Evolutionary conservation across 1,140 invertebrate genomes (phyloP), one percentile per base, ranked within the genome.

Genomic region (Heliconius hewitsoni): DNA sequence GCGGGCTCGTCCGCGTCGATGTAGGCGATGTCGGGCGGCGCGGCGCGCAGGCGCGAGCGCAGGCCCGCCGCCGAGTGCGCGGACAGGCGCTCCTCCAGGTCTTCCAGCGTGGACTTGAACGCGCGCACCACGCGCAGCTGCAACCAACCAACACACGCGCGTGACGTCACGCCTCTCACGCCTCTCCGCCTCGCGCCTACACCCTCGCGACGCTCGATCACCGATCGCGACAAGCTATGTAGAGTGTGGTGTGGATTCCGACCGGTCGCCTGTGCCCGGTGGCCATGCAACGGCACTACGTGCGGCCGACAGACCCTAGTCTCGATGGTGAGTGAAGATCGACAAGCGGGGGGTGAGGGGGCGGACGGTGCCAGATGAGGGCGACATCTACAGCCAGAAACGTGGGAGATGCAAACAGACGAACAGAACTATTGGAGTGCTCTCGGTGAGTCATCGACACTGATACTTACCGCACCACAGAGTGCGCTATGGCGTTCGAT

Each of bases 51-150:
- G 91, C 98, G 97, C 96, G 97, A 98, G 96, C 98, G 98, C 95
- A 98, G 97, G 95, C 98, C 98, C 96, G 98, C 98, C 96, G 98
- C 97, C 97, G 98, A 98, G 97, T 99, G 98, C 95, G 99, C 97
- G 95, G 98, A 99, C 95, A 98, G 97, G 93, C 98, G 97, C 96
- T 99, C 99, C 96, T 99, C 99, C 96, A 99, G 96, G 96, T 99
- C 99, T 97, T 99, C 99, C 96, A 99, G 96, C 93, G 98, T 99
- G 91, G 98, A 99, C 96, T 98, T 99, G 98, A 99, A 99, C 94
- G 99, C 99, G 96, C 99, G 98, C 96, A 99, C 99, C 96, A 99
- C 99, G 96, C 99, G 98, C 96, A 99, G 97, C 99, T 99, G 98
- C 96, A 98, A 98, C 97, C 91, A 66, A 60, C 74, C 91, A 66